Conservation (phyloP, 2,797 vertebrate genomes). For the Lutra lutra region DNA sequence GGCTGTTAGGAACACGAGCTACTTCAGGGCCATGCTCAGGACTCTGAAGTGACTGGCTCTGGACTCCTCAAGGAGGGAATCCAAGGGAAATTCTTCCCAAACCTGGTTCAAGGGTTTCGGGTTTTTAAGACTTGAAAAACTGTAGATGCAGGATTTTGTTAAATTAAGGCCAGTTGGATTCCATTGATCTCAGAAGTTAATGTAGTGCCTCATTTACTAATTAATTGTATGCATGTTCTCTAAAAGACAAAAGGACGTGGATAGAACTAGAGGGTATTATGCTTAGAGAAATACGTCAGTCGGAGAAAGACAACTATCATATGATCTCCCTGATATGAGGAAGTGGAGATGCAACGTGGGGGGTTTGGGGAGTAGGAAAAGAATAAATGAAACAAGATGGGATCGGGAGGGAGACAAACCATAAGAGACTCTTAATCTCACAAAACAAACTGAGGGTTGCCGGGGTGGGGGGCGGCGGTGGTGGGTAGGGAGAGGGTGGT, state of each 20-base stretch:
- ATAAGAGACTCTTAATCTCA: too few relatives aligned
- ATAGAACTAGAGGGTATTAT: too few relatives aligned
- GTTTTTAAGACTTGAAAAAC: constrained; percentile 11
- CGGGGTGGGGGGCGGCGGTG: too few relatives aligned
- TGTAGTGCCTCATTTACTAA: not conserved
- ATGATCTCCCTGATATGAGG: too few relatives aligned
- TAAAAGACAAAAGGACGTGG: not conserved
- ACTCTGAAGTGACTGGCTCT: not conserved
- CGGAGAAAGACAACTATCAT: too few relatives aligned
- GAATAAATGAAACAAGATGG: too few relatives aligned
- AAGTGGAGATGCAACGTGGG: too few relatives aligned
- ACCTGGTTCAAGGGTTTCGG: not conserved
- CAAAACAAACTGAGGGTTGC: too few relatives aligned
- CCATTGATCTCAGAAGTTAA: constrained; percentile 3
- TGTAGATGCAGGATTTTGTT: not conserved
- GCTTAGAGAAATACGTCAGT: too few relatives aligned
- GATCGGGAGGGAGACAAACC: too few relatives aligned
- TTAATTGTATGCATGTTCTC: constrained; percentile 11
- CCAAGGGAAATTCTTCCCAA: not conserved
- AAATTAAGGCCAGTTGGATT: not conserved
- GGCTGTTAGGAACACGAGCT: constrained; percentile 39
- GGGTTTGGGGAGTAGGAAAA: too few relatives aligned
- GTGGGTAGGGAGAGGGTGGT: too few relatives aligned
- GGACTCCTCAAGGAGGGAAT: not conserved
- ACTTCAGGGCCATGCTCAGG: not conserved